Evolutionary conservation across 2,888 invertebrate genomes (phyloP), one percentile per base, ranked within the genome.

Genomic region (Leptarthrus brevirostris): DNA sequence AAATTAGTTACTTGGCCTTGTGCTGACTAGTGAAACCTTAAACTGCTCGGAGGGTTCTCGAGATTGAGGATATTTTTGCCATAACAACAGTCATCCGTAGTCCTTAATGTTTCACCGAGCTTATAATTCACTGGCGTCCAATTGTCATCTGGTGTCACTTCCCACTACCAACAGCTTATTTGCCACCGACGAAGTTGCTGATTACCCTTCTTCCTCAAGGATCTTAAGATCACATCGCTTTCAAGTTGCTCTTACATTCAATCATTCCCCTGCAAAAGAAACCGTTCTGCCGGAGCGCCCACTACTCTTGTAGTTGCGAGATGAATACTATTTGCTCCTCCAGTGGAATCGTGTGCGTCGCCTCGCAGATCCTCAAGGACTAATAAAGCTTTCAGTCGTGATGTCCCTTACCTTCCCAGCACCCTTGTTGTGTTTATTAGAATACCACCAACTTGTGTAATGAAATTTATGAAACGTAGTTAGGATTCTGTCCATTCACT

Each of bases 381-480:
- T 22, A 24, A 54, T 54, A 26, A 26, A 54, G 3, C 8, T 26
- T 26, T 54, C 14, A 26, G 22, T 54, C 14, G 26, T 54, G 10
- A 16, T 20, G 18, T 18, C 8, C 40, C 40, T 40, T n/a, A 1
- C 22, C 16, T 18, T 20, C 49, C 49, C 6, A 18, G 0, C 49
- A 6, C 49, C 18, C 18, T 49, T 49, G 18, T 49, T n/a, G 18
- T 54, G 30, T 54, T 54, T 54, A 54, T 54, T 54, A 54, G 54
- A 26, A 54, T n/a, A 26, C 26, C 14, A n/a, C 54, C 54, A 8
- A 54, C 3, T 54, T 54, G 49, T 49, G 6, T 24, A 54, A 54
- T 54, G 54, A 54, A 26, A 26, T 54, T 54, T 54, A 54, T 26
- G 54, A 54, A 54, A 54, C 30, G 14, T 54, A 54, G 54, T 54